These are phyloP conservation scores for Protonibea diacanthus DNA, from an alignment of 2,797 vertebrate genomes.

Conservation along the genomic window DNA sequence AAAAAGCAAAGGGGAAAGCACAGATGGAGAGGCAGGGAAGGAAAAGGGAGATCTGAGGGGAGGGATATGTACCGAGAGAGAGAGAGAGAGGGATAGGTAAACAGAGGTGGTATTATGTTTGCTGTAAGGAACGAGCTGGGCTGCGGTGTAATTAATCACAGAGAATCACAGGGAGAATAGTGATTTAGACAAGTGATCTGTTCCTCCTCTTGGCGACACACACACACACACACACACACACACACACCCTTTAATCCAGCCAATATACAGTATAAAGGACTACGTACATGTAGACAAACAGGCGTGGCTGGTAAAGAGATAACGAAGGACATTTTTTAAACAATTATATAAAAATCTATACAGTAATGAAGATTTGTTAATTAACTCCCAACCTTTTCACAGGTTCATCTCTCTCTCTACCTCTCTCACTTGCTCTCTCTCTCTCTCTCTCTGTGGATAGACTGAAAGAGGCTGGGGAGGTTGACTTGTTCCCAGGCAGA, in stretches of 20 bases:
- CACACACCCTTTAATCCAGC: slow-evolving; percentile 11
- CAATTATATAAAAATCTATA: slow-evolving; percentile 38
- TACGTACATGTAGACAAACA: slow-evolving; percentile 24
- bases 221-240: slow-evolving; percentile 21
- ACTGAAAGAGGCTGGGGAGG: slow-evolving; percentile 51
- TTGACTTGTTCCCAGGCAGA: slow-evolving; percentile 68
- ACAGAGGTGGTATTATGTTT: slow-evolving; percentile 45
- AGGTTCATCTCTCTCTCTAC: slow-evolving; percentile 15
- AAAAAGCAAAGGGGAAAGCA: neutral
- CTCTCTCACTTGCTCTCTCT: neutral
- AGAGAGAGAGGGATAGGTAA: slow-evolving; percentile 28
- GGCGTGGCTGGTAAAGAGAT: slow-evolving; percentile 27
- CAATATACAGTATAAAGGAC: neutral
- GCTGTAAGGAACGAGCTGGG: slow-evolving; percentile 37
- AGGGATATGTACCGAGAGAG: neutral
- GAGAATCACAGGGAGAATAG: slow-evolving; percentile 39
- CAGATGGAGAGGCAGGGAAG: slow-evolving; percentile 10
- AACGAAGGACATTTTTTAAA: slow-evolving; percentile 34
- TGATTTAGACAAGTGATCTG: slow-evolving; percentile 60
- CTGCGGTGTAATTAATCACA: slow-evolving; percentile 66
- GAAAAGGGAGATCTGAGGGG: neutral
- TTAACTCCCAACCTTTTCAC: slow-evolving; percentile 52
- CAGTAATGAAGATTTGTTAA: slow-evolving; percentile 46
- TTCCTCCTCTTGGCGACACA: slow-evolving; percentile 26
- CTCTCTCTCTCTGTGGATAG: slow-evolving; percentile 4